These are phyloP conservation scores for Nomada fucata DNA, from an alignment of 2,888 invertebrate species.

Conservation along the genomic window DNA sequence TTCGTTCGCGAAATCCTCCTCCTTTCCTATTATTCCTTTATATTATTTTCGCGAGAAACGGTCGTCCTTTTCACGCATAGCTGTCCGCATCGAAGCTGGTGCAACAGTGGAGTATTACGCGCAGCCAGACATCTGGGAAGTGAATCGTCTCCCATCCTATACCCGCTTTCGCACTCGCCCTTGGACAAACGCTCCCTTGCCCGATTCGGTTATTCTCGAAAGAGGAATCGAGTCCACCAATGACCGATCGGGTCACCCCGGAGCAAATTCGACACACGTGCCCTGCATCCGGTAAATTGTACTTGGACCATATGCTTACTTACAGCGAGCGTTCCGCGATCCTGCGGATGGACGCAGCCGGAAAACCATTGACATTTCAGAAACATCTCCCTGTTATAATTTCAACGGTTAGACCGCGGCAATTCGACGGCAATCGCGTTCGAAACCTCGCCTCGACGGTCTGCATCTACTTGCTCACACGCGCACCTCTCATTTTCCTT, in stretches of 20 bases:
- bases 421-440: background rate
- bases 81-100: background rate
- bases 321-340: constrained; percentile 24
- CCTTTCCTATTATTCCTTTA: too few relatives aligned
- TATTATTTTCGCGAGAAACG: constrained; percentile 7
- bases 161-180: too few relatives aligned
- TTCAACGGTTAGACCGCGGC: background rate
- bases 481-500: too few relatives aligned
- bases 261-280: constrained; percentile 67
- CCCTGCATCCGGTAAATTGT: constrained; percentile 67
- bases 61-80: background rate
- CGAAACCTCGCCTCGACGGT: too few relatives aligned
- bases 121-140: constrained; percentile 22
- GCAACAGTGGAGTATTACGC: constrained; percentile 27
- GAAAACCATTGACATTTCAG: constrained; percentile 53
- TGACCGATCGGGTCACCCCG: constrained; percentile 26
- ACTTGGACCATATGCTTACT: constrained; percentile 12
- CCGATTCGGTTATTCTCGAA: background rate
- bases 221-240: constrained; percentile 1
- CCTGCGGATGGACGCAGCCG: constrained; percentile 30
- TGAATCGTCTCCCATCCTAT: constrained; percentile 35
- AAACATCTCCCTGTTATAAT: constrained; percentile 39
- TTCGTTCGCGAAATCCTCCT: background rate
- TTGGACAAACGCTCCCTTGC: too few relatives aligned
- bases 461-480: background rate